Conservation (phyloP, 1,140 invertebrate species). For the Aphidius gifuensis region DNA sequence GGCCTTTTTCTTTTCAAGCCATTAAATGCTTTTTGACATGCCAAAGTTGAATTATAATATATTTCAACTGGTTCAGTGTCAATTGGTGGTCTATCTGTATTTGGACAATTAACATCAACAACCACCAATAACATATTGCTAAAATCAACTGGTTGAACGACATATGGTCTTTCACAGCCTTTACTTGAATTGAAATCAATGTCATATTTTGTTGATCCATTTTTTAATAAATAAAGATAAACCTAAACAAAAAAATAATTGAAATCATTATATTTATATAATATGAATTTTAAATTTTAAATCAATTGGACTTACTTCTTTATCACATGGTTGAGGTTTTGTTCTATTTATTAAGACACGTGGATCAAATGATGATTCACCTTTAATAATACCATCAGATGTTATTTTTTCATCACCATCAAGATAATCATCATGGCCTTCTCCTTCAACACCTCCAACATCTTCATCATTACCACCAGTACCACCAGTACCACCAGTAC, state of each 20-base stretch:
- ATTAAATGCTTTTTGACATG: constrained; percentile 62
- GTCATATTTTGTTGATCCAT: constrained; percentile 40
- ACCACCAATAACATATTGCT: constrained; percentile 84
- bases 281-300: too few relatives aligned
- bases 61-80: constrained; percentile 64
- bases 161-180: constrained; percentile 63
- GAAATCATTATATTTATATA: neutral
- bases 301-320: constrained; percentile 55
- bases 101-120: constrained; percentile 63
- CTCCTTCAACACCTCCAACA: neutral
- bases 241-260: constrained; percentile 33
- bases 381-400: constrained; percentile 44
- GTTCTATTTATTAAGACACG: constrained; percentile 72
- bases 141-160: constrained; percentile 74
- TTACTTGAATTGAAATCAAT: constrained; percentile 40
- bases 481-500: too few relatives aligned
- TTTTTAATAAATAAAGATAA: constrained; percentile 47
- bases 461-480: too few relatives aligned
- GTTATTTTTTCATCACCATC: constrained; percentile 51
- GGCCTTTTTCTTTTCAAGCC: constrained; percentile 63
- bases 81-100: constrained; percentile 39
- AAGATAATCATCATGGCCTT: constrained; percentile 35
- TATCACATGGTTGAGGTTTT: constrained; percentile 73
- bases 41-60: constrained; percentile 61
- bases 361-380: constrained; percentile 59